Evolutionary conservation across 2,797 vertebrate genomes (phyloP), one percentile per base, ranked within the genome.

Genomic region (Takifugu ocellatus): DNA sequence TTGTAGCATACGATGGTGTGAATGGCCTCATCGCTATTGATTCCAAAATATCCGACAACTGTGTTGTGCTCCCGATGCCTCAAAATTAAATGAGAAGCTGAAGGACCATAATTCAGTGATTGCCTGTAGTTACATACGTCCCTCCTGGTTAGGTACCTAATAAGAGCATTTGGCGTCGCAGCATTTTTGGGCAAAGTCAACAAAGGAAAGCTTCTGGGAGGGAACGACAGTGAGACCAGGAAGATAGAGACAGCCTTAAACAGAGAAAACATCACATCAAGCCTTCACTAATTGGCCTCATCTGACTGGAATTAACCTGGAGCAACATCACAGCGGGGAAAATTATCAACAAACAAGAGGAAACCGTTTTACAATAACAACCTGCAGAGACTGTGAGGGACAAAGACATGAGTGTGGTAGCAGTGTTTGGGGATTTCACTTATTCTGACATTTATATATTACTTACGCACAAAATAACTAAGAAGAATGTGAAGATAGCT

Each of bases 181-280:
- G 63, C 7, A 55, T 64, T 74, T 33, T 54, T 58, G 70, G 75
- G 82, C 85, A 84, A 85, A 82, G 84, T 84, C 81, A 85, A 77
- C 77, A 72, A 68, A 82, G 70, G 56, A 71, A 70, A 83, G 70
- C 72, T 72, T 79, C 59, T 8, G 70, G 67, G 62, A 7, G 62
- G 74, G 55, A 51, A 48, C 17, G 10, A 5, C 17, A 48, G 46
- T 48, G 29, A 14, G 48, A 16, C 25, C 5, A 21, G 51, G 8
- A 56, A 63, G 75, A 58, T 44, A 54, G 54, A 63, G 72, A 79
- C 39, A 21, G 75, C 76, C 82, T 83, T 54, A 50, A 75, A 83
- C 74, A 66, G 64, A 79, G 74, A 60, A 83, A 85, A 66, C 68
- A 76, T 79, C 75, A 68, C 77, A 78, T 74, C 63, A 54, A 68